Percentiles rank a stretch among this genome's conserved stretches.
These are phyloP conservation scores for Macrobrachium rosenbergii DNA, from an alignment of 1,140 invertebrate genomes.

Conservation along the genomic window DNA sequence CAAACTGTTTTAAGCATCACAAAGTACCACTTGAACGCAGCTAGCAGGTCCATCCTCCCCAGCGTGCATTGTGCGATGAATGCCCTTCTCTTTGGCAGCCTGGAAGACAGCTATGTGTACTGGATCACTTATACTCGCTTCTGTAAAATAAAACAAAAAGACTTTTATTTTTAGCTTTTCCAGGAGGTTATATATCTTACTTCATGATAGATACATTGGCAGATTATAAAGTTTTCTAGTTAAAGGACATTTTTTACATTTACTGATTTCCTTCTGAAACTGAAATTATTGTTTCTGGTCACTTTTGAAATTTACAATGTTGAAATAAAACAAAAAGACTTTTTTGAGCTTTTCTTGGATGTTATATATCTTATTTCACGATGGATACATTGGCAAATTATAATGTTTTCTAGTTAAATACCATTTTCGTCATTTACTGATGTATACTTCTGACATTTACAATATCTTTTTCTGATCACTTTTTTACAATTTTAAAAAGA, in stretches of 20 bases:
- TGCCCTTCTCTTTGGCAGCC: constrained; percentile 71
- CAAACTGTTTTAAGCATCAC: neutral
- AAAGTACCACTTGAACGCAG: constrained; percentile 70
- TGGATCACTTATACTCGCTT: neutral
- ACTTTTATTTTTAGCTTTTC: too few species aligned
- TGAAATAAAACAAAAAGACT: too few species aligned
- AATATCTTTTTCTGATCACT: too few species aligned
- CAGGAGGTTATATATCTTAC: too few species aligned
- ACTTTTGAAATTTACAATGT: too few species aligned
- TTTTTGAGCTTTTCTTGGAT: constrained; percentile 56
- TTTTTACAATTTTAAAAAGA: too few species aligned
- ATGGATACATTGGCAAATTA: too few species aligned
- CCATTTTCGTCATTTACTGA: neutral
- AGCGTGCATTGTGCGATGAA: constrained; percentile 76
- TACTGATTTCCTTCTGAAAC: too few species aligned
- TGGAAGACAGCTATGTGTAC: constrained; percentile 69
- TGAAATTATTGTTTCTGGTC: too few species aligned
- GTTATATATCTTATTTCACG: too few species aligned
- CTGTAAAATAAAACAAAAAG: neutral
- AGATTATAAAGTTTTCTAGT: neutral
- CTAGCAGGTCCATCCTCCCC: constrained; percentile 73
- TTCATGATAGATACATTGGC: too few species aligned
- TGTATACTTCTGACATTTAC: too few species aligned
- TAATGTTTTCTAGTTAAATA: neutral
- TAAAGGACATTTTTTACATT: neutral